These are phyloP conservation scores for Chlamydotis undulata DNA, from an alignment of 2,113 vertebrate genomes.

Conservation along the genomic window DNA sequence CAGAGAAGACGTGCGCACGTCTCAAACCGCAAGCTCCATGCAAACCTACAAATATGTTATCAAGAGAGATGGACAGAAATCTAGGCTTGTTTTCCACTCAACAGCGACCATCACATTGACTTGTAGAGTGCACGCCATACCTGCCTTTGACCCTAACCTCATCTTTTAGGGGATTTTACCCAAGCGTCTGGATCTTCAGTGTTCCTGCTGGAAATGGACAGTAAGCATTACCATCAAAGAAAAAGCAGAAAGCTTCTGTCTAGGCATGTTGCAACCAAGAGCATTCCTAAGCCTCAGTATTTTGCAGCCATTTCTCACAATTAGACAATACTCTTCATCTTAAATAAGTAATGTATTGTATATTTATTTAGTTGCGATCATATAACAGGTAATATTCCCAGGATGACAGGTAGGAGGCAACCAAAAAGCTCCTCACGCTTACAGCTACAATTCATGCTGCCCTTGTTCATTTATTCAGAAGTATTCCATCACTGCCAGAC, in stretches of 20 bases:
- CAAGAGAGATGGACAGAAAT: not conserved
- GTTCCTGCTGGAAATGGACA: not conserved
- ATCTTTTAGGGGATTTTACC: not conserved
- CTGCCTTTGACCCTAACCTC: not conserved
- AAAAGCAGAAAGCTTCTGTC: not conserved
- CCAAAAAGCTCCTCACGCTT: not conserved
- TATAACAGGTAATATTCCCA: not conserved
- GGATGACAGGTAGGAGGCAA: not conserved
- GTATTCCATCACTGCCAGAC: not conserved
- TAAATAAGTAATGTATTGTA: not conserved
- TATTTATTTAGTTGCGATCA: not conserved
- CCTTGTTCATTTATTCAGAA: not conserved
- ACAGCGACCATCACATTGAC: rapidly evolving
- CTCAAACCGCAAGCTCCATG: not conserved
- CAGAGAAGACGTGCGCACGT: rapidly evolving
- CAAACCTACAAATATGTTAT: not conserved
- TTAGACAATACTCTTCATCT: not conserved
- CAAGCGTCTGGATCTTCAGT: not conserved
- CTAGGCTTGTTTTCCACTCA: not conserved
- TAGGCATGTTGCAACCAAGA: not conserved
- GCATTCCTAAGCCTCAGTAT: not conserved
- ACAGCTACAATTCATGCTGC: not conserved
- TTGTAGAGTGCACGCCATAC: rapidly evolving
- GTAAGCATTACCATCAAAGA: not conserved
- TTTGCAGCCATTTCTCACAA: not conserved